Conservation (phyloP, 2,113 vertebrate species). For the Dromas ardeola region DNA sequence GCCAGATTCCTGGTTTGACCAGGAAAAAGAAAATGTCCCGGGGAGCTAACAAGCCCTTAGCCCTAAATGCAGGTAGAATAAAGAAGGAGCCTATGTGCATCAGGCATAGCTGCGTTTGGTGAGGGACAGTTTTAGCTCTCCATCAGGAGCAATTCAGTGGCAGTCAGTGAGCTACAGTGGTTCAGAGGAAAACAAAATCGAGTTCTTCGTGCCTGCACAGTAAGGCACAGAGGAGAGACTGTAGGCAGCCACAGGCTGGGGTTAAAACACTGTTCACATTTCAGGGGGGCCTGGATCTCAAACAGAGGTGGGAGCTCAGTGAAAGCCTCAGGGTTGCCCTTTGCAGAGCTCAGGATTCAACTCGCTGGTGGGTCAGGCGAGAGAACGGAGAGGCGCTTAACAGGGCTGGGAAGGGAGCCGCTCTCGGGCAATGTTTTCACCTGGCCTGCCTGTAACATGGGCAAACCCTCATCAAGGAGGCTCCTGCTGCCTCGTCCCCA, state of each 20-base stretch:
- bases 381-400: not conserved
- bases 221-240: not conserved
- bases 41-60: not conserved
- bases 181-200: not conserved
- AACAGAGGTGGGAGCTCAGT: not conserved
- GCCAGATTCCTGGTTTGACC: not conserved
- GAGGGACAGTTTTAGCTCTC: not conserved
- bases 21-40: not conserved
- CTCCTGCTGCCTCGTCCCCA: not conserved
- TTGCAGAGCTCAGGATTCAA: not conserved
- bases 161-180: not conserved
- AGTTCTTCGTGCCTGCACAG: not conserved
- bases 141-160: not conserved
- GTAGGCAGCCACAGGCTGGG: not conserved
- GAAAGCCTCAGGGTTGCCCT: not conserved
- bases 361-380: not conserved
- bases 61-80: not conserved
- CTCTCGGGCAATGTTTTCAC: not conserved
- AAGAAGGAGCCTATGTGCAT: not conserved
- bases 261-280: not conserved
- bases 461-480: not conserved
- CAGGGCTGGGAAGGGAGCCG: not conserved
- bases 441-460: not conserved
- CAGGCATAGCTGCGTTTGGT: not conserved
- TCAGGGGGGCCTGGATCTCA: not conserved